Conservation (phyloP, 2,797 vertebrate species). For the Halcyon smyrnensis region DNA sequence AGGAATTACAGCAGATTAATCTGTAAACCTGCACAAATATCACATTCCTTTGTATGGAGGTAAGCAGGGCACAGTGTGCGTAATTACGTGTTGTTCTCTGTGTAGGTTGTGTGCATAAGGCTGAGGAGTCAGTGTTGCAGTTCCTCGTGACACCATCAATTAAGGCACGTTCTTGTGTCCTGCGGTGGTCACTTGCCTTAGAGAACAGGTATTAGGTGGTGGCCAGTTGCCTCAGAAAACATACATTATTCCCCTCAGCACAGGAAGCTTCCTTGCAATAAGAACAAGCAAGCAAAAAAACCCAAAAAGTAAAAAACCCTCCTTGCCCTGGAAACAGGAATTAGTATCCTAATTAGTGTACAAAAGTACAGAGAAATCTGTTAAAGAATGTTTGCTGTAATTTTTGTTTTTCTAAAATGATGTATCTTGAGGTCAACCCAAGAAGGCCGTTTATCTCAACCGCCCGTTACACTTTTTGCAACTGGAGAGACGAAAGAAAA, state of each 20-base stretch:
- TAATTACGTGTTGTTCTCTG: background rate
- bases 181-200: background rate
- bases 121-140: background rate
- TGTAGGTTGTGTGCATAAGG: background rate
- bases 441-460: background rate
- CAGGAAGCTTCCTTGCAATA: background rate
- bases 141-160: background rate
- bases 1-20: conserved; percentile 59
- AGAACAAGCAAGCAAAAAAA: background rate
- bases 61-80: background rate
- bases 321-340: conserved; percentile 44
- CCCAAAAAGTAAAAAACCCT: background rate
- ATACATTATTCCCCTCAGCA: background rate
- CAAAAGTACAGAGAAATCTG: conserved; percentile 17
- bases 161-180: background rate
- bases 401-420: background rate
- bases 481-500: background rate
- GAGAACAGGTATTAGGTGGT: background rate
- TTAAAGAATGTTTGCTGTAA: background rate
- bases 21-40: conserved; percentile 61
- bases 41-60: conserved; percentile 54
- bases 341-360: background rate
- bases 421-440: background rate
- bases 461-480: background rate
- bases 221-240: background rate